Evolutionary conservation across 2,113 vertebrate species (phyloP), one percentile per base, ranked within the genome.

Genomic region (Pimephales promelas): DNA sequence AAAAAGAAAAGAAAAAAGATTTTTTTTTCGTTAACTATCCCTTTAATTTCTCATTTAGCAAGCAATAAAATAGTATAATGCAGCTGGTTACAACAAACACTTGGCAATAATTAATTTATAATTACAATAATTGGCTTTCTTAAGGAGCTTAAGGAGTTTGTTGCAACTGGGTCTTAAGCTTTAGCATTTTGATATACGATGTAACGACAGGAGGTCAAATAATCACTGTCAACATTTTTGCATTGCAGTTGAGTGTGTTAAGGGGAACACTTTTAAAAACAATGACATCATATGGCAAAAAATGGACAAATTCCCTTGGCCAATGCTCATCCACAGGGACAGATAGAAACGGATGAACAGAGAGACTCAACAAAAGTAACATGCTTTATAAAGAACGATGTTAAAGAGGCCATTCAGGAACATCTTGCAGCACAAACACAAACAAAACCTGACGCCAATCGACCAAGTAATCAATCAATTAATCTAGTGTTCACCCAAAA

Each of bases 271-370:
- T 78, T 13, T 45, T 1, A 10, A 78, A 61, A 61, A 45, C 76
- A 78, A 45, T 78, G 56, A 28, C 34, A 77, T 77, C 22, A 36
- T 78, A 61, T 61, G 8, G 8, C 36, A 57, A 77, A 61, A 61
- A 45, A 45, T 3, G 0, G 13, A 61, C n/a, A 61, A 61, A 78
- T 18, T 78, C n/a, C 7, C 22, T 7, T 24, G 36, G 54, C 10
- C 75, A 61, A 24, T 61, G 54, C 75, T 61, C 6, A 26, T 28
- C 34, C 43, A 26, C n/a, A 20, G 56, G 11, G 8, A 61, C 36
- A 45, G 8, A 43, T 2, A n/a, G 26, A 57, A 43, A 16, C 34
- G 14, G 22, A 45, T 1, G 7, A 71, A 71, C 22, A 71, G 13
- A 57, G 0, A 59, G 18, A 76, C 18, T 8, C 45, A 57, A 57